Conservation (phyloP, 2,113 vertebrate species). For the Acinonyx jubatus region DNA sequence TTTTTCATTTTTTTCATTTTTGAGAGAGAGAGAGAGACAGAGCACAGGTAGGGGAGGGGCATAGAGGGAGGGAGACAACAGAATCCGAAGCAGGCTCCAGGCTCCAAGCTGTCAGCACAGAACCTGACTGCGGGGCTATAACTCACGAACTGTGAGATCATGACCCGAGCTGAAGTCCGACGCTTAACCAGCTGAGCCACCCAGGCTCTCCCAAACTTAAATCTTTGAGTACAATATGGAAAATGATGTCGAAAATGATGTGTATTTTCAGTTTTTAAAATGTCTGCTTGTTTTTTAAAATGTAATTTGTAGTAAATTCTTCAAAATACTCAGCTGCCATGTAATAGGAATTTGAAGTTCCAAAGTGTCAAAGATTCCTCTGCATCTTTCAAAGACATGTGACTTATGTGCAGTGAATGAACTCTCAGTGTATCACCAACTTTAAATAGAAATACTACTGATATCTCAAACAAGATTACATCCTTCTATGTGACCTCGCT, state of each 20-base stretch:
- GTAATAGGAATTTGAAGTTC: background rate
- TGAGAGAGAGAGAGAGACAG: too few relatives aligned
- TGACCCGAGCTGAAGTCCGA: too few relatives aligned
- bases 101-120: too few relatives aligned
- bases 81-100: too few relatives aligned
- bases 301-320: background rate
- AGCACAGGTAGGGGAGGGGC: too few relatives aligned
- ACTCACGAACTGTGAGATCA: too few relatives aligned
- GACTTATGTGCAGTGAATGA: background rate
- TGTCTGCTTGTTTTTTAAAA: background rate
- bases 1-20: too few relatives aligned
- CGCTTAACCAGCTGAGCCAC: too few relatives aligned
- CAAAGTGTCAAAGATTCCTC: background rate
- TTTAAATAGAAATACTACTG: background rate
- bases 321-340: background rate
- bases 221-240: background rate
- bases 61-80: too few relatives aligned
- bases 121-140: too few relatives aligned
- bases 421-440: background rate
- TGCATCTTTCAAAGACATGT: background rate
- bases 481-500: background rate
- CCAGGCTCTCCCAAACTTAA: background rate
- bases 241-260: background rate
- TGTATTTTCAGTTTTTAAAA: background rate
- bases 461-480: background rate